A percentile compares a stretch with the other conserved stretches of the same genome.
Evolutionary conservation across 2,888 invertebrate species (phyloP).

Genomic region (Tetheella fluctuosa): DNA sequence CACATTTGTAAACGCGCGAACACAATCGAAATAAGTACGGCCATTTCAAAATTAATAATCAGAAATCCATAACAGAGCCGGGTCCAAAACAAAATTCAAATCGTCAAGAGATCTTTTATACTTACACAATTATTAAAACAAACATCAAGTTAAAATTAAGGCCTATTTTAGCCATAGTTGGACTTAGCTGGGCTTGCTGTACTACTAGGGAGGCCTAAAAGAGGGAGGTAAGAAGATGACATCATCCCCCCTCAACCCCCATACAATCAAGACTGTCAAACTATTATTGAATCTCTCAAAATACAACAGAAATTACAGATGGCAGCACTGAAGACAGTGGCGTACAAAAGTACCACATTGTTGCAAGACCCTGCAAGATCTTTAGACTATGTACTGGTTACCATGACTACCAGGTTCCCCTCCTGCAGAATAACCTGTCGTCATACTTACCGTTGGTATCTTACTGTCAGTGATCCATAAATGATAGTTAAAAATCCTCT

Average conservation of each 20-base stretch:
- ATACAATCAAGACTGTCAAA: not conserved
- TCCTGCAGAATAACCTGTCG: not conserved
- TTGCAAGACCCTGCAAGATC: not conserved
- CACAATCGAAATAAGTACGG: constrained; percentile 1
- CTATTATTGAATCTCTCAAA: not conserved
- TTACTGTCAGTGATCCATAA: too few species aligned
- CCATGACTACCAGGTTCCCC: not conserved
- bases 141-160: not conserved
- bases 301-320: not conserved
- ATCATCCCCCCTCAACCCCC: too few species aligned
- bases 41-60: not conserved
- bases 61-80: not conserved
- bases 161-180: not conserved
- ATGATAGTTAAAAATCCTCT: not conserved
- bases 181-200: too few species aligned
- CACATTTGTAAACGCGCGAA: not conserved
- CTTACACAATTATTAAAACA: not conserved
- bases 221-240: too few species aligned
- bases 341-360: not conserved
- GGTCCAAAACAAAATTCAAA: not conserved
- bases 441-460: too few species aligned
- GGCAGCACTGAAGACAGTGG: not conserved
- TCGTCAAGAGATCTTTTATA: not conserved
- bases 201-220: too few species aligned
- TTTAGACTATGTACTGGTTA: not conserved